Percentiles rank a stretch among this genome's conserved stretches.
phyloP scores from a whole-genome alignment of 2,113 vertebrate species.

The Megalops atlanticus region DNA sequence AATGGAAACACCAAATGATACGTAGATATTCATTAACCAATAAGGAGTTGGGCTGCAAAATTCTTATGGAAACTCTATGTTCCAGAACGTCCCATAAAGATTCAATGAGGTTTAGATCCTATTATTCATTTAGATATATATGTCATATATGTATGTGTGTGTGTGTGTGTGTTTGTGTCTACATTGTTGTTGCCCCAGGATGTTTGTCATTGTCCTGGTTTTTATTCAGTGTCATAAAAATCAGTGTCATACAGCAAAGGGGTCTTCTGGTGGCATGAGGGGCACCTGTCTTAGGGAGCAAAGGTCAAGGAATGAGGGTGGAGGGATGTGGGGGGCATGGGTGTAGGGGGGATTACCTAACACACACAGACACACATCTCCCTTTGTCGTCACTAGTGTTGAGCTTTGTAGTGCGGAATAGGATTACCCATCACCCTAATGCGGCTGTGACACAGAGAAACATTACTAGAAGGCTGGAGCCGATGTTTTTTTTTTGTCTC shows the following conservation, averaged over 20 bases:
- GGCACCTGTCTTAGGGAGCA: slow-evolving; percentile 22
- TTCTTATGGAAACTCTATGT: no score
- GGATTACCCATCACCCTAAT: not conserved
- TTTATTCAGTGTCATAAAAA: no score
- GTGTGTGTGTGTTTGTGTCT: no score
- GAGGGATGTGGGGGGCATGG: not conserved
- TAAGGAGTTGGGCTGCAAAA: no score
- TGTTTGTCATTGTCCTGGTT: not conserved
- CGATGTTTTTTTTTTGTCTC: slow-evolving; percentile 8
- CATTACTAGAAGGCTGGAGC: not conserved
- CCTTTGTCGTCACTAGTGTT: not conserved
- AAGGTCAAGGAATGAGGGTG: not conserved
- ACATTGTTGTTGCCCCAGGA: no score
- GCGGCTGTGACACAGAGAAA: not conserved
- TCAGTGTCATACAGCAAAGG: not conserved
- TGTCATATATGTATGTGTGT: no score
- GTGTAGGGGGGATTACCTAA: not conserved
- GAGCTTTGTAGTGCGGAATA: not conserved
- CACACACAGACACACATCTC: not conserved
- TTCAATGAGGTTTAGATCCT: no score
- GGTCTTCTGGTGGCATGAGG: not conserved
- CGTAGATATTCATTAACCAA: no score
- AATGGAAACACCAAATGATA: no score
- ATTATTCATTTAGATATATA: no score
- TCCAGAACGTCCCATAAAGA: no score